Evolutionary conservation across 1,140 invertebrate genomes (phyloP).

Genomic region (Phortica variegata): DNA sequence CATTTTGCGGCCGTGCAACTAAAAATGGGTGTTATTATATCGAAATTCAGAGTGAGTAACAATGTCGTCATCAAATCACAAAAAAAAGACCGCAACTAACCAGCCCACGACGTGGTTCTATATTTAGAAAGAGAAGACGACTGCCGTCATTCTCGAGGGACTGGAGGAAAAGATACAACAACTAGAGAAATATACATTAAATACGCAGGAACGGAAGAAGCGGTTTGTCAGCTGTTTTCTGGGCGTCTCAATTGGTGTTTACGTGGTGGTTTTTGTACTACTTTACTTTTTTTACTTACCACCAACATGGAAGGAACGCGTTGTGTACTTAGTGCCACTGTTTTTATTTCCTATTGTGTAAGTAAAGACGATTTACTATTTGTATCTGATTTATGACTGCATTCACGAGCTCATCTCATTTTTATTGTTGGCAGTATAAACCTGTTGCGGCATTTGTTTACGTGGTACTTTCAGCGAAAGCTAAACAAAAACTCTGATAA

Average conservation of each 20-base stretch:
- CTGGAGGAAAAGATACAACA: constrained; percentile 79
- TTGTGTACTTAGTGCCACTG: constrained; percentile 73
- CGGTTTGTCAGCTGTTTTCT: constrained; percentile 77
- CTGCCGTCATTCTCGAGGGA: constrained; percentile 72
- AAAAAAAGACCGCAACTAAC: constrained; percentile 10
- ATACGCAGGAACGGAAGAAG: constrained; percentile 77
- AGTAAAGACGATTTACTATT: constrained; percentile 59
- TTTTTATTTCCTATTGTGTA: constrained; percentile 77
- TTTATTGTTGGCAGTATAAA: constrained; percentile 66
- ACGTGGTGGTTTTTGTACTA: constrained; percentile 70
- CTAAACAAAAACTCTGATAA: constrained; percentile 78
- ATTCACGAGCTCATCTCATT: not conserved
- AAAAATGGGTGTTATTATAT: constrained; percentile 29
- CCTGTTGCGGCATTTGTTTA: constrained; percentile 73
- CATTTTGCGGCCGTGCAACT: too few relatives aligned
- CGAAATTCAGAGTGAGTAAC: constrained; percentile 31
- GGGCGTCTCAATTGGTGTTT: constrained; percentile 77
- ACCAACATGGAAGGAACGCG: constrained; percentile 65
- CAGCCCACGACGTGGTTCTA: constrained; percentile 32
- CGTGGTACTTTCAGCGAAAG: constrained; percentile 86
- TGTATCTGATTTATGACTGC: not conserved
- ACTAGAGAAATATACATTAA: constrained; percentile 76
- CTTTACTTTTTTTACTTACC: constrained; percentile 81
- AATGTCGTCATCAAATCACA: not conserved
- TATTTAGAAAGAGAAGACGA: constrained; percentile 80